phyloP scores from a whole-genome alignment of 2,888 invertebrate species.

The Dione juno region DNA sequence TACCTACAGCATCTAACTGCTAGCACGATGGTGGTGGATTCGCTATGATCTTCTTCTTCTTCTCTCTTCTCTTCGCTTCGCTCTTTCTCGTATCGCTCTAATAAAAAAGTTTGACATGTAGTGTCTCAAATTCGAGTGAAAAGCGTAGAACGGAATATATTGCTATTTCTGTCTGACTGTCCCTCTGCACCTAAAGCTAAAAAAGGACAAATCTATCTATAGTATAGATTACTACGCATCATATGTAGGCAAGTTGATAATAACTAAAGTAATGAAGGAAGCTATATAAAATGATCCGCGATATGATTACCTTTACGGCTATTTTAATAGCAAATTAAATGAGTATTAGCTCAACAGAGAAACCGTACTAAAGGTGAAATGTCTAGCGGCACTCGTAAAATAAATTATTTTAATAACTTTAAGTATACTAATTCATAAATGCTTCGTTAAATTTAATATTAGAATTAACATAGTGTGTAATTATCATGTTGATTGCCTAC shows the following conservation, averaged over 20 bases:
- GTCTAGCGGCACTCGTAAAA: conserved; percentile 19
- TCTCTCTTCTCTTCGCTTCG: too few species aligned
- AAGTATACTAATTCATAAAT: conserved; percentile 23
- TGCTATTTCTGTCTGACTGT: too few species aligned
- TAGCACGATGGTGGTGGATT: too few species aligned
- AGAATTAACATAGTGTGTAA: conserved; percentile 13
- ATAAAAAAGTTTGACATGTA: too few species aligned
- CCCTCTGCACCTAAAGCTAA: too few species aligned
- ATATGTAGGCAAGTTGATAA: conserved; percentile 12
- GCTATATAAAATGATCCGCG: conserved; percentile 25
- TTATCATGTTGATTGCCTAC: conserved; percentile 9
- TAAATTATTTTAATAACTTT: conserved; percentile 29
- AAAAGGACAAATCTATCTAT: background rate
- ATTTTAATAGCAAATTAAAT: conserved; percentile 38
- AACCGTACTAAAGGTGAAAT: conserved; percentile 35
- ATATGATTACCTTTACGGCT: conserved; percentile 36
- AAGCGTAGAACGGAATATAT: too few species aligned
- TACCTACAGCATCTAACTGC: too few species aligned
- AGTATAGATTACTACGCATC: conserved; percentile 20
- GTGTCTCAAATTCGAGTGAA: too few species aligned
- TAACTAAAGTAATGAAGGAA: conserved; percentile 26
- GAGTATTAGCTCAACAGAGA: conserved; percentile 35
- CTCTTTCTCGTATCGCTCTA: too few species aligned
- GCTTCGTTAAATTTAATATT: conserved; percentile 16
- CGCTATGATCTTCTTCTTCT: too few species aligned